These are phyloP conservation scores for Psittacula derbiana DNA, from an alignment of 2,797 vertebrate species.

Conservation along the genomic window DNA sequence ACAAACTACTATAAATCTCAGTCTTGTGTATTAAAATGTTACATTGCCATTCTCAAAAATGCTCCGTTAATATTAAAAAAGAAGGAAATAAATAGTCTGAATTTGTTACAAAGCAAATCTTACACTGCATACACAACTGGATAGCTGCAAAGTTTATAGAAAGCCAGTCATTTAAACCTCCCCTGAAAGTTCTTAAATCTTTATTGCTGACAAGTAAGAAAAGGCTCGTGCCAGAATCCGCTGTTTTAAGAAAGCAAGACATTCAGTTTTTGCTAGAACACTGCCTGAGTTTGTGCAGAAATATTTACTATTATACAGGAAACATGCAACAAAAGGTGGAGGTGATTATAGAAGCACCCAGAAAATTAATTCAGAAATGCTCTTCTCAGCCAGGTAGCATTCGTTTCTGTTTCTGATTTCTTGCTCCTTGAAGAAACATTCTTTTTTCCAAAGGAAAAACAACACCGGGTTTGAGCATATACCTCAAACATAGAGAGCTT, in stretches of 20 bases:
- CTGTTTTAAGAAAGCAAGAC: neutral
- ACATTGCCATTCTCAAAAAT: neutral
- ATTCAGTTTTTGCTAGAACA: neutral
- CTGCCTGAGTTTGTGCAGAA: neutral
- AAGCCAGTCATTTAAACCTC: slow-evolving; percentile 18
- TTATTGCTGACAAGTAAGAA: neutral
- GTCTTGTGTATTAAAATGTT: neutral
- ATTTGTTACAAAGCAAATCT: neutral
- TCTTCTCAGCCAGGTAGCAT: neutral
- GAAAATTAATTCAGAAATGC: neutral
- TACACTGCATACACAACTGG: neutral
- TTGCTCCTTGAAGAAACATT: neutral
- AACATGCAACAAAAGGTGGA: neutral
- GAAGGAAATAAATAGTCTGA: neutral
- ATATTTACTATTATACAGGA: neutral
- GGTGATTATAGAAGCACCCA: neutral
- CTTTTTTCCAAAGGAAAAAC: neutral
- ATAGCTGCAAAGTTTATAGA: neutral
- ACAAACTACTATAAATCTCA: neutral
- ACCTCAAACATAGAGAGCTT: neutral
- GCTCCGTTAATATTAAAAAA: neutral
- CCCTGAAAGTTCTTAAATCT: slow-evolving; percentile 33
- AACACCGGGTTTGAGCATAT: neutral
- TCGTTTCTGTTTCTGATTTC: neutral
- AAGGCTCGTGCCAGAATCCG: neutral